These are phyloP conservation scores for Hydropsyche betteni DNA, from an alignment of 2,888 invertebrate genomes.

Conservation along the genomic window DNA sequence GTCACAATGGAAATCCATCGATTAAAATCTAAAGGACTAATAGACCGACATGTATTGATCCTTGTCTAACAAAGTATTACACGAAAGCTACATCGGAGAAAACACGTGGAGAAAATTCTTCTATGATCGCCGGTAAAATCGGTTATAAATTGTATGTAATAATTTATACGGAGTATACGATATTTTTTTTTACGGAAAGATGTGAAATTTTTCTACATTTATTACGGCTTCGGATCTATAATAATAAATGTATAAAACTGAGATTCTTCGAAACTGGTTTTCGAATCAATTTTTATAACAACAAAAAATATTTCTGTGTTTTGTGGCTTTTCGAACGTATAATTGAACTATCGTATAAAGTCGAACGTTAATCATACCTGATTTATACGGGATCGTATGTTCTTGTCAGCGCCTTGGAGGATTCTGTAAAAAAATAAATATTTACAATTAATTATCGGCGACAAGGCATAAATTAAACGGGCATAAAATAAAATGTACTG, in stretches of 20 bases:
- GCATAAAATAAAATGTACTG: slow-evolving; percentile 2
- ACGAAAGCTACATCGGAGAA: not conserved
- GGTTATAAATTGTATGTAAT: not conserved
- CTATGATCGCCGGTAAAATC: not conserved
- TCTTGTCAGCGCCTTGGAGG: slow-evolving; percentile 12
- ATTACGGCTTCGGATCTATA: not conserved
- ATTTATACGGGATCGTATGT: slow-evolving; percentile 18
- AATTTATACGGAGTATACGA: not conserved
- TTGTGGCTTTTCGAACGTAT: no score
- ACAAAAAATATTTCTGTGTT: slow-evolving; percentile 13
- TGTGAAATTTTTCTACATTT: slow-evolving; percentile 1
- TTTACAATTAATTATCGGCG: slow-evolving; percentile 21
- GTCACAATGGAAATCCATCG: slow-evolving; percentile 38
- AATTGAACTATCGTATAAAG: slow-evolving; percentile 1
- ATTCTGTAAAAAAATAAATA: slow-evolving; percentile 27
- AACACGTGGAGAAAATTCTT: not conserved
- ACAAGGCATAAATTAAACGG: slow-evolving; percentile 6
- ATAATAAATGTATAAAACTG: slow-evolving; percentile 9
- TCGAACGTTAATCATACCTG: slow-evolving; percentile 15
- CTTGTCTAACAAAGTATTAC: slow-evolving; percentile 2
- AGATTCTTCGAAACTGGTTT: slow-evolving; percentile 1
- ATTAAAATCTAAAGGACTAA: slow-evolving; percentile 42
- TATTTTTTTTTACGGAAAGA: not conserved
- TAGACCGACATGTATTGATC: slow-evolving; percentile 21
- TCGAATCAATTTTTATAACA: slow-evolving; percentile 9